Percentiles rank a stretch among this genome's conserved stretches.
phyloP scores from a whole-genome alignment of 1,140 invertebrate species.

The Heliconius hewitsoni region DNA sequence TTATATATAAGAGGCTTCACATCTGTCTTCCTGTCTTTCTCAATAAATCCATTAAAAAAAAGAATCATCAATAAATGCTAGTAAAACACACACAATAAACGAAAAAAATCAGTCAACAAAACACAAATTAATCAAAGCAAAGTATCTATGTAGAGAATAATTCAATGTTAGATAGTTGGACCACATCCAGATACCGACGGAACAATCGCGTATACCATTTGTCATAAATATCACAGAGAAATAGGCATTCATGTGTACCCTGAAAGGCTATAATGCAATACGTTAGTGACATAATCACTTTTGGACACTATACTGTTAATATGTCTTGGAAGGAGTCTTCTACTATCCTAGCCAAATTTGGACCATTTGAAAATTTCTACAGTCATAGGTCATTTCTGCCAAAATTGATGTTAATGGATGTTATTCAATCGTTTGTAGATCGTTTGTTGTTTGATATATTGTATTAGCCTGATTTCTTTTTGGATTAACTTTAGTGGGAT shows the following conservation, averaged over 20 bases:
- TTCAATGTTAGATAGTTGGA: conserved; percentile 53
- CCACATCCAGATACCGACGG: conserved; percentile 40
- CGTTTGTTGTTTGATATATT: conserved; percentile 1
- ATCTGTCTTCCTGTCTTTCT: too few species aligned
- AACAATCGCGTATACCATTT: conserved; percentile 35
- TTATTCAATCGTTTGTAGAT: conserved; percentile 1
- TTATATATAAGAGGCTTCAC: too few species aligned
- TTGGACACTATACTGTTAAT: conserved; percentile 45
- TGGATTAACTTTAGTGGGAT: background rate
- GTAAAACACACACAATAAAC: background rate
- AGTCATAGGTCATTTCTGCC: conserved; percentile 39
- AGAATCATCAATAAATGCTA: background rate
- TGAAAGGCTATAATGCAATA: conserved; percentile 40
- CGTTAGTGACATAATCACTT: conserved; percentile 44
- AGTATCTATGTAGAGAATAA: conserved; percentile 43
- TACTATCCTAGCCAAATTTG: conserved; percentile 45
- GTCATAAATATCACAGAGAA: conserved; percentile 44
- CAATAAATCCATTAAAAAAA: background rate
- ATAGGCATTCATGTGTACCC: conserved; percentile 39
- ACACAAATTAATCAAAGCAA: conserved; percentile 49
- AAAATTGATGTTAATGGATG: conserved; percentile 13
- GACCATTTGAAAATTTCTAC: conserved; percentile 38
- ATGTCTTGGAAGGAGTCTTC: conserved; percentile 44
- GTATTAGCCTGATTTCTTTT: background rate
- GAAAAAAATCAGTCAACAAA: background rate